phyloP scores from a whole-genome alignment of 2,113 vertebrate genomes.

The Amblyopsis rosae region DNA sequence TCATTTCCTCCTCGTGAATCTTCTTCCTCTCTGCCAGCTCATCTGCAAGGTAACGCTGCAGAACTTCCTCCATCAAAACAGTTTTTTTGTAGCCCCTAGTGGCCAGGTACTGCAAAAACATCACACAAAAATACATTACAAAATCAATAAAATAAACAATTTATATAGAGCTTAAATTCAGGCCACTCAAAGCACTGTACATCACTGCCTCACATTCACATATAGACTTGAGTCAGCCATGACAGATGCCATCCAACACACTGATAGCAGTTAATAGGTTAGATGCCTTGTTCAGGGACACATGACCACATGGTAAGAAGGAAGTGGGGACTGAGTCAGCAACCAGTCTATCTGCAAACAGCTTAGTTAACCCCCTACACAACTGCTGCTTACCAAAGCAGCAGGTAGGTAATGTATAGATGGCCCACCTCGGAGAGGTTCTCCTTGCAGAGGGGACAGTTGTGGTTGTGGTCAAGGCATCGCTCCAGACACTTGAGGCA shows the following conservation, averaged over 20 bases:
- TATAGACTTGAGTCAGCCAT: too few species aligned
- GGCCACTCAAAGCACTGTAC: too few species aligned
- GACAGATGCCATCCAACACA: too few species aligned
- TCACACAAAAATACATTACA: neutral
- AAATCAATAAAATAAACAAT: too few species aligned
- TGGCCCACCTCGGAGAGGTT: conserved; percentile 85
- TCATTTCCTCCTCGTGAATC: conserved; percentile 91
- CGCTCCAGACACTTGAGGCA: conserved; percentile 94
- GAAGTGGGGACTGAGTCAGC: too few species aligned
- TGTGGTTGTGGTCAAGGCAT: conserved; percentile 89
- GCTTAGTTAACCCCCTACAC: too few species aligned
- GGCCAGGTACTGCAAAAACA: conserved; percentile 83
- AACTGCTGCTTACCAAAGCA: neutral
- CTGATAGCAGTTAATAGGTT: too few species aligned
- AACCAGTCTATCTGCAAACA: too few species aligned
- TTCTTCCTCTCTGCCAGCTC: conserved; percentile 89
- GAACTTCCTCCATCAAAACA: conserved; percentile 86
- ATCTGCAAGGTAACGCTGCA: conserved; percentile 84
- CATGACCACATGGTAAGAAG: too few species aligned
- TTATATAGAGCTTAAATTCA: too few species aligned
- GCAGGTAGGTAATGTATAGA: neutral
- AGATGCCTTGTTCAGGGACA: too few species aligned
- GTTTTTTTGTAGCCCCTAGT: conserved; percentile 88
- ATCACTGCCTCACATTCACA: too few species aligned
- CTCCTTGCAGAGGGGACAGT: conserved; percentile 93